A percentile compares a stretch with the other conserved stretches of the same genome.
Evolutionary conservation across 2,797 vertebrate genomes (phyloP).

Genomic region (Hozukius guyotensis): DNA sequence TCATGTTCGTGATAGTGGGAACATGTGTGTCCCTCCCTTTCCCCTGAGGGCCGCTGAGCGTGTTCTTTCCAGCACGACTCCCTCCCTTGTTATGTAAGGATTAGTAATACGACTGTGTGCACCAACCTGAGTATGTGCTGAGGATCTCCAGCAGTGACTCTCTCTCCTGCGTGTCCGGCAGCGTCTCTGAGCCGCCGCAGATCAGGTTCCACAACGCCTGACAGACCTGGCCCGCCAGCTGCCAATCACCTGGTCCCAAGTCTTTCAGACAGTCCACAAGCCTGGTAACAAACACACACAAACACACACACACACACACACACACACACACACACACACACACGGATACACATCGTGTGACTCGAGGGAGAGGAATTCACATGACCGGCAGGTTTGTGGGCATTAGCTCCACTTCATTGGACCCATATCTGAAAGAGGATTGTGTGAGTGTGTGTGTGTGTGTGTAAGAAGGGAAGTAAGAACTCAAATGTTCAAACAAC

Average conservation of each 20-base stretch:
- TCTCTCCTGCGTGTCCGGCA: conserved; percentile 65
- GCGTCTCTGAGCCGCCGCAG: conserved; percentile 32
- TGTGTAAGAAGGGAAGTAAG: not conserved
- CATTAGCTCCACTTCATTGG: conserved; percentile 62
- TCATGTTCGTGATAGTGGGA: not conserved
- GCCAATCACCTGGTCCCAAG: conserved; percentile 92
- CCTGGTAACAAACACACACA: conserved; percentile 73
- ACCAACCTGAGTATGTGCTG: conserved; percentile 85
- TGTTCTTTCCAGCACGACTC: conserved; percentile 11
- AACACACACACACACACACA: conserved; percentile 51
- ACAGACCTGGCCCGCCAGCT: conserved; percentile 91
- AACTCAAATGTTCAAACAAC: not conserved
- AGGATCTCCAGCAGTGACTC: conserved; percentile 81
- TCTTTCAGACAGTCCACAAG: conserved; percentile 92
- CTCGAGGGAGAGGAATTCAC: conserved; percentile 55
- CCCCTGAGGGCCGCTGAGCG: conserved; percentile 6
- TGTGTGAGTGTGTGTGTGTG: not conserved
- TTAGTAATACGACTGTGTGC: conserved; percentile 20
- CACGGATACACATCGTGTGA: conserved; percentile 54
- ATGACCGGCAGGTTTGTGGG: conserved; percentile 63
- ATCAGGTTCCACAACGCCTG: conserved; percentile 95
- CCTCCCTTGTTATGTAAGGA: conserved; percentile 42
- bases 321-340: conserved; percentile 33
- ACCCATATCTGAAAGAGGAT: conserved; percentile 30
- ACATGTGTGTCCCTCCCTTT: not conserved